Base-by-base conservation (phyloP, 2,888 invertebrate genomes). In the Thumatha senex region DNA sequence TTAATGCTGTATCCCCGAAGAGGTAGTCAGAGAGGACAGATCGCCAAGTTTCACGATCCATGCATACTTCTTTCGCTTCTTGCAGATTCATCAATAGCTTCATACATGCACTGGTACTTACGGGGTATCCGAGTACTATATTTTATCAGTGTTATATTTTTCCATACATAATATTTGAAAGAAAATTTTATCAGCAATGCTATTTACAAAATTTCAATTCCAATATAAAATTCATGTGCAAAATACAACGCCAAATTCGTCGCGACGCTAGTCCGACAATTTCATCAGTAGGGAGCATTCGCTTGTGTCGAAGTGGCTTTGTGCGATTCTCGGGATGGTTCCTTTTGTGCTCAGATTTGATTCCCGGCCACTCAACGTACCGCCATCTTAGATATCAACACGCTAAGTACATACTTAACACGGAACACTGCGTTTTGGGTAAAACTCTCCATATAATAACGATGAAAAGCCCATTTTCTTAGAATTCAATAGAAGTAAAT, bases 311-410 rank as follows among this genome's bases (percentile, higher is more conserved):
- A 51, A 67, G 62, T 64, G 59, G 54, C 60, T 69, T 61, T 63
- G 63, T 62, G 56, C 31, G 15, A 38, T 47, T 45, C 40, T 48
- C 48, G 46, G 45, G 58, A 56, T 52, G 67, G 62, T 59, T 58
- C 60, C 70, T 68, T 71, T 71, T 71, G 68, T 71, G 66, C 59
- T 42, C 48, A 62, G 68, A 68, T 71, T 71, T 64, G 70, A 71
- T 71, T 70, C 68, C 63, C 61, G 50, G 57, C 63, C 54, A 55
- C 63, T 66, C 55, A 53, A 54, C 52, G 42, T 50, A 42, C 51
- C 48, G 38, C 51, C 44, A 56, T 57, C 56, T 67, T 59, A 64
- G 57, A 61, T 56, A 61, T 56, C 39, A 62, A 66, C 51, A 63
- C 50, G 43, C 54, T 54, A 61, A 65, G 67, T 67, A 54, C 45